Percentiles rank a stretch among this genome's conserved stretches.
Evolutionary conservation across 2,113 vertebrate species (phyloP).

Genomic region (Hucho hucho): DNA sequence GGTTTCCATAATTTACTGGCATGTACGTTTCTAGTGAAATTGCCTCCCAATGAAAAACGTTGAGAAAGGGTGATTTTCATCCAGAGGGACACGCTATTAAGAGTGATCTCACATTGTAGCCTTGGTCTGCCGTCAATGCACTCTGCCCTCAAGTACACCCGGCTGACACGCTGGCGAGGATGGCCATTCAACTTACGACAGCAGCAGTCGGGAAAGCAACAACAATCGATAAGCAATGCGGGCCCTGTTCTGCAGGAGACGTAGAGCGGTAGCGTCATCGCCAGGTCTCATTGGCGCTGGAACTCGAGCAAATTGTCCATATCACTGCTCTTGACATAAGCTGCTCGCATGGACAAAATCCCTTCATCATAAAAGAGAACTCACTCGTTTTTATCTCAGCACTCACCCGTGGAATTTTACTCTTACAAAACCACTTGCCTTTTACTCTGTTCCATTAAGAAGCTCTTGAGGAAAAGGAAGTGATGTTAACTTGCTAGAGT

Average conservation of each 20-base stretch:
- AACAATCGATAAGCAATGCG: slow-evolving; percentile 44
- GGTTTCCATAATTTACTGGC: slow-evolving; percentile 66
- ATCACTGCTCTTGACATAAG: neutral
- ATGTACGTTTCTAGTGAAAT: slow-evolving; percentile 62
- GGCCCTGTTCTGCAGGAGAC: neutral
- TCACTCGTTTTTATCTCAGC: neutral
- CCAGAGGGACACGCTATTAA: slow-evolving; percentile 61
- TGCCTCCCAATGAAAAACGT: slow-evolving; percentile 55
- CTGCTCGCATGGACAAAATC: neutral
- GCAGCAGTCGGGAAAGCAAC: slow-evolving; percentile 53
- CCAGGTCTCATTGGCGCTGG: neutral
- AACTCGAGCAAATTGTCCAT: neutral
- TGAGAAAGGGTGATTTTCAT: slow-evolving; percentile 64
- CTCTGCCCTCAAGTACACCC: slow-evolving; percentile 28
- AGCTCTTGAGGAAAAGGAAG: too few relatives aligned
- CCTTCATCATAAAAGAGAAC: slow-evolving; percentile 2
- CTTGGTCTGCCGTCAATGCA: slow-evolving; percentile 43
- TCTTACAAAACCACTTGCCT: neutral
- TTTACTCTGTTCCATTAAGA: neutral
- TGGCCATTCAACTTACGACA: slow-evolving; percentile 63
- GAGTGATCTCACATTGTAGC: slow-evolving; percentile 28
- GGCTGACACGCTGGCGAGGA: slow-evolving; percentile 24
- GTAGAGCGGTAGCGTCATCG: neutral
- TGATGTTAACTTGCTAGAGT: too few relatives aligned
- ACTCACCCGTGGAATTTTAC: too few relatives aligned